Evolutionary conservation across 2,797 vertebrate genomes (phyloP).

Genomic region (Vipera ursinii): DNA sequence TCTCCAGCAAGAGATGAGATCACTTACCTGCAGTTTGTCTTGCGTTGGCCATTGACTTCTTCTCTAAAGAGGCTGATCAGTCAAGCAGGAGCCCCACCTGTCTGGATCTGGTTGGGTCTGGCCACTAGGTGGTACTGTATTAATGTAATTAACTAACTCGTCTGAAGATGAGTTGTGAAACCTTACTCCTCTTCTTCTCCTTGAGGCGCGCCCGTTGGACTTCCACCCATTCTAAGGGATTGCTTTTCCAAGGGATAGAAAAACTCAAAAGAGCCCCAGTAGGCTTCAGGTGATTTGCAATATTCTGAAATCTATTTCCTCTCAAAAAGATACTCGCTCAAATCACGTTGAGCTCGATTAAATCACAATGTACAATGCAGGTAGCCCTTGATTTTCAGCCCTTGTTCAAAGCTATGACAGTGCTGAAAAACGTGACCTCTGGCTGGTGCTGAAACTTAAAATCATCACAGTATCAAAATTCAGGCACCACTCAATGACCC

Average conservation of each 20-base stretch:
- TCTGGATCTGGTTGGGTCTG: background rate
- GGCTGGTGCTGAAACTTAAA: too few relatives aligned
- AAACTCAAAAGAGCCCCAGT: background rate
- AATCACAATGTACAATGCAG: too few relatives aligned
- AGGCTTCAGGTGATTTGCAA: background rate
- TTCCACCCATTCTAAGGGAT: background rate
- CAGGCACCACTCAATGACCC: too few relatives aligned
- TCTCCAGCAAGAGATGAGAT: background rate
- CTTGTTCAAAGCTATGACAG: background rate
- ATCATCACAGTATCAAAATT: too few relatives aligned
- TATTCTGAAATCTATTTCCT: background rate
- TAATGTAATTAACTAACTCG: constrained; percentile 30
- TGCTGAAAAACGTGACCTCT: too few relatives aligned
- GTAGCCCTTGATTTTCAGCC: too few relatives aligned
- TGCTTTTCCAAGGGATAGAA: background rate
- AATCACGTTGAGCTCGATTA: background rate
- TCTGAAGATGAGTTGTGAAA: background rate
- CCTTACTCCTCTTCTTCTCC: background rate
- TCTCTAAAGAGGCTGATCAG: background rate
- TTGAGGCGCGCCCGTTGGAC: background rate
- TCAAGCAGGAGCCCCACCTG: too few relatives aligned
- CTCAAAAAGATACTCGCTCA: background rate
- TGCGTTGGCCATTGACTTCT: background rate
- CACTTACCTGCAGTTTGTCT: too few relatives aligned
- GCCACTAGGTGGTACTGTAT: constrained; percentile 66